Percentiles rank a stretch among this genome's conserved stretches.
These are phyloP conservation scores for Gambusia yucatana DNA, from an alignment of 2,797 vertebrate species.

Conservation along the genomic window DNA sequence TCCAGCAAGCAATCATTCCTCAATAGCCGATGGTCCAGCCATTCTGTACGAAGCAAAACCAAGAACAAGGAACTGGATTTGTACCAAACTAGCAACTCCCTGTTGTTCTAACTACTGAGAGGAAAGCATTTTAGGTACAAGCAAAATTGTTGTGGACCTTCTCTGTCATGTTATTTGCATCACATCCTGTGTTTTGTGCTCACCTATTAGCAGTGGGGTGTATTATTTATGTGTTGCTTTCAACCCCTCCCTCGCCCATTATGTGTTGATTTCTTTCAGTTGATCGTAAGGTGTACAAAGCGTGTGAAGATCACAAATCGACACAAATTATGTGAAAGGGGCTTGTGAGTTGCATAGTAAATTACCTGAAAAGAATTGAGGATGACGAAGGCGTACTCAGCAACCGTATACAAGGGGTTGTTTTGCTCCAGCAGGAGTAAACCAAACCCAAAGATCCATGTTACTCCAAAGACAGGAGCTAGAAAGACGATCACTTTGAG, in stretches of 20 bases:
- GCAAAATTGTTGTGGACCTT: neutral
- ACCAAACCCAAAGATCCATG: constrained; percentile 81
- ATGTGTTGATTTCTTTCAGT: neutral
- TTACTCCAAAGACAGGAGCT: constrained; percentile 84
- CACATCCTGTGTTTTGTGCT: neutral
- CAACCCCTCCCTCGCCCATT: neutral
- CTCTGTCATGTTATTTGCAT: neutral
- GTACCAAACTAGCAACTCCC: neutral
- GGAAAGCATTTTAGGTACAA: neutral
- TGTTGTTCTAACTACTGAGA: neutral
- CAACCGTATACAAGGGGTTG: fast-evolving
- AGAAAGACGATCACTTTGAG: constrained; percentile 83
- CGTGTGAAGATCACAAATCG: neutral
- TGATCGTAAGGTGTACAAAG: neutral
- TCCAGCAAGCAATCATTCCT: too few species aligned
- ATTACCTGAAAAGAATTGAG: constrained; percentile 86
- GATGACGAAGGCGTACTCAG: constrained; percentile 78
- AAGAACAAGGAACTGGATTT: too few species aligned
- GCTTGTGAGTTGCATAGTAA: constrained; percentile 7
- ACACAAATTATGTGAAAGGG: neutral
- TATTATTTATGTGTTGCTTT: neutral
- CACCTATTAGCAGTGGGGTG: neutral
- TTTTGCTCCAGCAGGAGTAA: neutral
- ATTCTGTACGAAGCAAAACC: too few species aligned
- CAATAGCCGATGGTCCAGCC: too few species aligned